phyloP scores from a whole-genome alignment of 1,140 invertebrate genomes.

The Brachionus sp. region DNA sequence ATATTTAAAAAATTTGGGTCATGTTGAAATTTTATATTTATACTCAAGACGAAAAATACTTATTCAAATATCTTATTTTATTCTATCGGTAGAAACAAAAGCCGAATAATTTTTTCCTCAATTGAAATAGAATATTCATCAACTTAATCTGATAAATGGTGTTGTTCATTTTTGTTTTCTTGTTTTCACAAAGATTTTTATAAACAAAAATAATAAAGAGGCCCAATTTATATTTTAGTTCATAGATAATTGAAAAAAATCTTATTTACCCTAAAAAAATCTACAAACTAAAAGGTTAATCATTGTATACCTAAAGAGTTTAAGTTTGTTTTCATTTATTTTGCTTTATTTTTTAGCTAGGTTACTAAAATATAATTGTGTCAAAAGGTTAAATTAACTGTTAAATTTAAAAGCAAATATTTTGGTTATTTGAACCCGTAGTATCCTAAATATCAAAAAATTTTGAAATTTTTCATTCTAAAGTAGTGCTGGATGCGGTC shows the following conservation, averaged over 20 bases:
- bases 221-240: background rate
- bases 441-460: too few relatives aligned
- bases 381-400: background rate
- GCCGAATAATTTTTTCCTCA: background rate
- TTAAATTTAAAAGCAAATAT: too few relatives aligned
- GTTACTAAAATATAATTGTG: background rate
- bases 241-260: constrained; percentile 5
- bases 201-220: background rate
- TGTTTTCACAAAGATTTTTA: background rate
- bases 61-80: background rate
- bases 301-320: background rate
- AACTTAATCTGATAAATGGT: background rate
- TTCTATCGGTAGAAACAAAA: background rate
- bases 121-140: background rate
- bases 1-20: background rate
- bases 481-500: too few relatives aligned
- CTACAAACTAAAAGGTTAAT: background rate
- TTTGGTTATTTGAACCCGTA: too few relatives aligned
- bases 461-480: too few relatives aligned
- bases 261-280: background rate
- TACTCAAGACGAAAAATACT: background rate
- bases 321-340: background rate
- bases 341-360: background rate
- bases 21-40: background rate
- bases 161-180: background rate